Evolutionary conservation across 2,888 invertebrate genomes (phyloP).

Genomic region (Drosophila prolongata): DNA sequence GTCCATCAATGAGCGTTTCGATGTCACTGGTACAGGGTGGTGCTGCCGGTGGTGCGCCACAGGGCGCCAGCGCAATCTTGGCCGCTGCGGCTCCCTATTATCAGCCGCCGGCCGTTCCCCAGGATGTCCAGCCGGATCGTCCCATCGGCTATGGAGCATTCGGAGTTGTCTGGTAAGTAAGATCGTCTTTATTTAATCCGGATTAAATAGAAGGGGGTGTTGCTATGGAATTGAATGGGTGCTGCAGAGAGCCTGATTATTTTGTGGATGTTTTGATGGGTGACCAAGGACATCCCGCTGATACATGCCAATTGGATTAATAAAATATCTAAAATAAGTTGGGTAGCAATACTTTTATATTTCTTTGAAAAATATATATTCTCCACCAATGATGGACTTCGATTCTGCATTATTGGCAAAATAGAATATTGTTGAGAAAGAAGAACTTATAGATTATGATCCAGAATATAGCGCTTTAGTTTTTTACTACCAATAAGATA

Average conservation of each 20-base stretch:
- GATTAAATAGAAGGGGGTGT: neutral
- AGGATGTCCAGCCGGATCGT: slow-evolving; percentile 95
- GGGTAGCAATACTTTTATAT: too few relatives aligned
- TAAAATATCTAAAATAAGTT: neutral
- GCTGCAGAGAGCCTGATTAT: neutral
- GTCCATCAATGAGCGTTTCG: slow-evolving; percentile 95
- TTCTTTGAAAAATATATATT: too few relatives aligned
- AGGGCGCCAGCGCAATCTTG: slow-evolving; percentile 89
- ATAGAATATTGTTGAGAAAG: too few relatives aligned
- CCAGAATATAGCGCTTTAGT: too few relatives aligned
- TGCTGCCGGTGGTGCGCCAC: slow-evolving; percentile 88
- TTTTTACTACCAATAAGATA: too few relatives aligned
- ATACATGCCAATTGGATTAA: neutral
- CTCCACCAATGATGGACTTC: too few relatives aligned
- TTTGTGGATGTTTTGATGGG: neutral
- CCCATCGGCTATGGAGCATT: slow-evolving; percentile 99
- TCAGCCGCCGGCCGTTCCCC: slow-evolving; percentile 89
- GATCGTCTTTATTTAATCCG: neutral
- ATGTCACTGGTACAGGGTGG: slow-evolving; percentile 89
- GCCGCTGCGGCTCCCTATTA: slow-evolving; percentile 91
- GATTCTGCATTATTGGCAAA: too few relatives aligned
- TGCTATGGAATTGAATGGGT: neutral
- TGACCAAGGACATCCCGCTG: neutral
- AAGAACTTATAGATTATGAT: too few relatives aligned
- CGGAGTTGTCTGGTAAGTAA: slow-evolving; percentile 99